These are phyloP conservation scores for Melieria picta DNA, from an alignment of 2,888 invertebrate genomes.

Conservation along the genomic window DNA sequence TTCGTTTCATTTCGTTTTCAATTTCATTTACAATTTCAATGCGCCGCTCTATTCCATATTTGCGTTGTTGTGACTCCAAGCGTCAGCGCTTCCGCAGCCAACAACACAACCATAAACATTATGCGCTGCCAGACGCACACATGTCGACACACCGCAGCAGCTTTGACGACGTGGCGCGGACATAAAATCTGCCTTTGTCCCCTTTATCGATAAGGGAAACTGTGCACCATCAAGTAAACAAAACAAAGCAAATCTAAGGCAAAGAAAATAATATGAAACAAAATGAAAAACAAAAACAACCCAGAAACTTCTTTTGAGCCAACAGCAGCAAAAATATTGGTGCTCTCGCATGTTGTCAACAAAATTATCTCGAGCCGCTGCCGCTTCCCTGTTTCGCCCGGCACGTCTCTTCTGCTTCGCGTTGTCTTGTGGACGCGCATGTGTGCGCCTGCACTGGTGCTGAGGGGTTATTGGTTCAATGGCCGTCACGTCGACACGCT, in stretches of 20 bases:
- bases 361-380: conserved; percentile 17
- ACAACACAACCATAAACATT: no score
- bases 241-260: conserved; percentile 41
- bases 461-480: conserved; percentile 49
- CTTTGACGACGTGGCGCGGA: no score
- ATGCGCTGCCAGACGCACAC: no score
- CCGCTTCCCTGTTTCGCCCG: conserved; percentile 5
- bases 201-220: conserved; percentile 10
- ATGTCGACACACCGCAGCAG: no score
- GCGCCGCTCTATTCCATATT: no score
- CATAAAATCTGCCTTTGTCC: not conserved
- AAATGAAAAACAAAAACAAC: conserved; percentile 12
- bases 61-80: no score
- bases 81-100: no score
- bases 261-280: no score
- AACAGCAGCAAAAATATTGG: conserved; percentile 39
- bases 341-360: conserved; percentile 48
- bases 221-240: conserved; percentile 19
- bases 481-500: conserved; percentile 47
- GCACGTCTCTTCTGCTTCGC: conserved; percentile 7
- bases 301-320: conserved; percentile 31
- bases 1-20: not conserved
- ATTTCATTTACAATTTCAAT: no score
- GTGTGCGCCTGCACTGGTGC: conserved; percentile 14
- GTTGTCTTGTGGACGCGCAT: not conserved